A percentile compares a stretch with the other conserved stretches of the same genome.
Conservation (phyloP, 2,797 vertebrate genomes). For the Molothrus ater region DNA sequence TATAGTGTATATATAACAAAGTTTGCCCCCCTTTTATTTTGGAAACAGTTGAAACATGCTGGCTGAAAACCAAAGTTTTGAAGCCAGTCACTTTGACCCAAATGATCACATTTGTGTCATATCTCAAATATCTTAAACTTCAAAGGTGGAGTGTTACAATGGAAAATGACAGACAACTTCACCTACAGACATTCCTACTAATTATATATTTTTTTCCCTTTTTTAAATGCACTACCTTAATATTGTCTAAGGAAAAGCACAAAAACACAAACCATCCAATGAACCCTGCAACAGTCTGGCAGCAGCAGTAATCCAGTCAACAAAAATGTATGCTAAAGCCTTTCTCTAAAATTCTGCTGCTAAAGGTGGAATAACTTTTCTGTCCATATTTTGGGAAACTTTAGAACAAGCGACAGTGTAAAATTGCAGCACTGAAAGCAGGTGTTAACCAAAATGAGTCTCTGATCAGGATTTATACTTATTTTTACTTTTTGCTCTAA, state of each 20-base stretch:
- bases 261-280: neutral
- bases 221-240: neutral
- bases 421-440: neutral
- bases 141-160: neutral
- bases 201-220: neutral
- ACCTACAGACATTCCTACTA: neutral
- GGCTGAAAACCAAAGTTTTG: neutral
- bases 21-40: neutral
- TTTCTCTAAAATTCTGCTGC: neutral
- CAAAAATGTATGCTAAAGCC: neutral
- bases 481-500: neutral
- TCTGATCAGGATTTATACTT: neutral
- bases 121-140: neutral
- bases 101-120: neutral
- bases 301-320: neutral
- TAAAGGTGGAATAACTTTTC: neutral
- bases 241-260: neutral
- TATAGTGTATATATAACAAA: neutral
- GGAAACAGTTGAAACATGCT: neutral
- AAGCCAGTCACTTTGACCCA: neutral
- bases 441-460: neutral
- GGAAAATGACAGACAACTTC: neutral
- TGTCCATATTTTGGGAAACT: neutral
- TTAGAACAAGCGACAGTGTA: neutral
- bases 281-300: neutral